Base-by-base conservation (phyloP, 2,797 vertebrate genomes). In the Margarornis squamiger region DNA sequence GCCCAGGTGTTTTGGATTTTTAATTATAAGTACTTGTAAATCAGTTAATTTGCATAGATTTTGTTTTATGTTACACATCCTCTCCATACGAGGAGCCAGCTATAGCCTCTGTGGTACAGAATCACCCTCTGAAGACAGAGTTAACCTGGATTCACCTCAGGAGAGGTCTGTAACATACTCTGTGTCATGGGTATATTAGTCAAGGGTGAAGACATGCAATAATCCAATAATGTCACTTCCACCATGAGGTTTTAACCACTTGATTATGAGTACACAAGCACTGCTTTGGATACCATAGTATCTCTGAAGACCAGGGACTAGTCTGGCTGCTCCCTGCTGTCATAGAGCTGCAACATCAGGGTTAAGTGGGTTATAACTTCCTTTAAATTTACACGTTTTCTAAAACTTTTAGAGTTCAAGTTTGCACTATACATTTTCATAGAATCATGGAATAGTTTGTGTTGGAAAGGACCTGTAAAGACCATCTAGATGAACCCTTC, bases 121-220 rank as follows among this genome's bases (percentile, higher is more conserved):
- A 49, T 46, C 6, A 2, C 7, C 4, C 11, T 39, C n/a, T 72
- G 38, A 84, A 78, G 66, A 30, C 2, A 6, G 22, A 67, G 22
- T 34, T 66, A 39, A 39, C 34, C 18, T 0, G 0, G 20, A 45
- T 32, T 45, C n/a, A 72, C 32, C 7, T n/a, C 41, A 66, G 15
- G 14, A 91, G 19, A 66, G 15, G 7, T 23, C 36, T 65, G 36
- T 26, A 48, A 36, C 5, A 12, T 9, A 21, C 3, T 18, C 15
- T 1, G 1, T 9, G 14, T 38, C 43, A 12, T 0, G 1, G 15
- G 10, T 59, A 29, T 27, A 23, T 79, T 41, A 2, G 3, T 23
- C 34, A 24, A 46, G 24, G 57, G 29, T 1, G 1, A 67, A 86
- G 82, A 88, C n/a, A 2, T 52, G 14, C 46, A 61, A 21, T 17